phyloP scores from a whole-genome alignment of 2,888 invertebrate genomes.

The Parthenolecanium corni region DNA sequence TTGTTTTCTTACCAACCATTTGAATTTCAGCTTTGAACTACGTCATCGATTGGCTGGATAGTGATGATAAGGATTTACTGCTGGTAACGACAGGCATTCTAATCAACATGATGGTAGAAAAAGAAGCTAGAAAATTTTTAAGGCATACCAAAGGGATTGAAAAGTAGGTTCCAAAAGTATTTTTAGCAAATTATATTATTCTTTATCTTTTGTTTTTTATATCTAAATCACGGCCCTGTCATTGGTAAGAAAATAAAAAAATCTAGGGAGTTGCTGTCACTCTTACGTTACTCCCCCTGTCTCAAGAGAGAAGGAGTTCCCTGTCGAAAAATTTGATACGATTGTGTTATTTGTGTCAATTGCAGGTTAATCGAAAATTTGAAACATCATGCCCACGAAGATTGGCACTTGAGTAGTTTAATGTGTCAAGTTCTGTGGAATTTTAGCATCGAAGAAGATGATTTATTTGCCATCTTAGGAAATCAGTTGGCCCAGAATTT shows the following conservation, averaged over 20 bases:
- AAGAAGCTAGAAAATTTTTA: slow-evolving; percentile 45
- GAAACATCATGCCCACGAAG: slow-evolving; percentile 47
- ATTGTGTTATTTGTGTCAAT: neutral
- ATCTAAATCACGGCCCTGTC: too few species aligned
- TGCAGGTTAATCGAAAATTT: slow-evolving; percentile 45
- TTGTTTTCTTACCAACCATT: neutral
- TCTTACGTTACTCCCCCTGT: too few species aligned
- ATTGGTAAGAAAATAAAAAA: too few species aligned
- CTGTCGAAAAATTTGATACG: neutral
- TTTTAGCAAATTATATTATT: too few species aligned
- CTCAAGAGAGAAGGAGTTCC: too few species aligned
- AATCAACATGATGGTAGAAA: slow-evolving; percentile 61
- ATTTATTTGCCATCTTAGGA: slow-evolving; percentile 42
- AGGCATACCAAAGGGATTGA: slow-evolving; percentile 44
- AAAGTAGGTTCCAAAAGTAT: slow-evolving; percentile 36
- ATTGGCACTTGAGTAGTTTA: slow-evolving; percentile 58
- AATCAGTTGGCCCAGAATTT: slow-evolving; percentile 46
- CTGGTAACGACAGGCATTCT: slow-evolving; percentile 70
- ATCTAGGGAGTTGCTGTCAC: too few species aligned
- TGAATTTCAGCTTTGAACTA: slow-evolving; percentile 41
- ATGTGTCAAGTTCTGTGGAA: slow-evolving; percentile 67
- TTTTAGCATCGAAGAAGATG: slow-evolving; percentile 38
- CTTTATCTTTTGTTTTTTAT: too few species aligned
- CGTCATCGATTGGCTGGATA: slow-evolving; percentile 49
- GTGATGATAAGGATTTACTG: slow-evolving; percentile 50